Base-by-base conservation (phyloP, 2,888 invertebrate genomes). In the Idaea biselata region DNA sequence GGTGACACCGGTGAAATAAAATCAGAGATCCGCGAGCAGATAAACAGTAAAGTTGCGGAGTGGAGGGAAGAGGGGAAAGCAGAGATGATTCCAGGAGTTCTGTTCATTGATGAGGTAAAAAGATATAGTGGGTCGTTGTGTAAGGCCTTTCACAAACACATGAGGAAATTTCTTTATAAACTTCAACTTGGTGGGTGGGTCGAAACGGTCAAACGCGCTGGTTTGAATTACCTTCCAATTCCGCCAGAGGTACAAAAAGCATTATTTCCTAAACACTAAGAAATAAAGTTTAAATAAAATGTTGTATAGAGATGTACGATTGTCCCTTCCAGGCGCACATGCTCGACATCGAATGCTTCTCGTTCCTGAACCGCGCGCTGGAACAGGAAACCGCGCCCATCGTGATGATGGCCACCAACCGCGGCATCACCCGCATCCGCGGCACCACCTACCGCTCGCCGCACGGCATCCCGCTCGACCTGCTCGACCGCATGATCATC, bases 21-120 rank as follows among this genome's bases (percentile, higher is more conserved):
- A 79, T 94, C 97, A 0, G 99, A 99, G 89, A 98, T 99, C 0
- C 94, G 99, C 0, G 99, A 99, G 77, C 99, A 99, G 86, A 99
- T 99, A 71, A 99, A 99, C 87, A 95, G 96, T 56, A 99, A 98
- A 86, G 98, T 99, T 0, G 96, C 97, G 0, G 99, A 99, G 84
- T 99, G 99, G 99, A 94, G 99, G 18, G 99, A 99, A 83, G 99
- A 99, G 85, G 99, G 99, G 0, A 99, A 99, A 84, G 99, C 99
- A 0, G 99, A 99, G 88, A 98, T 99, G 80, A 98, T 99, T 53
- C 99, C 99, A 0, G 99, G 99, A 0, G 99, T 99, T 1, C 91
- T 99, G 1, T 99, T 99, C 80, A 96, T 99, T 70, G 99, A 99
- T 81, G 99, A 99, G 93, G 97, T 96, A 18, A 72, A 32, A 32